These are phyloP conservation scores for Prinia subflava DNA, from an alignment of 2,113 vertebrate genomes.

Conservation along the genomic window DNA sequence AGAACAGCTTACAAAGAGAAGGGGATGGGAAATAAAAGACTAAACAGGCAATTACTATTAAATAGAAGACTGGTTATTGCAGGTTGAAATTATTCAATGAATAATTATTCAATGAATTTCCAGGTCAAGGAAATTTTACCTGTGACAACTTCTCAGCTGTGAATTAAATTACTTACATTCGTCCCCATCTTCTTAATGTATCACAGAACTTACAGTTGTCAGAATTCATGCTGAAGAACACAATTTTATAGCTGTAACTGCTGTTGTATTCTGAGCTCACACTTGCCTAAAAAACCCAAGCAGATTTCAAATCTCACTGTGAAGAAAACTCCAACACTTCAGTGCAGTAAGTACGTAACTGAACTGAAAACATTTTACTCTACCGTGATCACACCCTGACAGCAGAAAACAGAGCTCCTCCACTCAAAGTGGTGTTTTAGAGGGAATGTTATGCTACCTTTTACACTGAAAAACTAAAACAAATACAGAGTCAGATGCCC, in stretches of 20 bases:
- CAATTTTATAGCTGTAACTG: not conserved
- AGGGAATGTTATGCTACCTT: not conserved
- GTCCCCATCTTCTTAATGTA: not conserved
- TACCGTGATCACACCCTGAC: not conserved
- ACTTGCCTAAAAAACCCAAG: not conserved
- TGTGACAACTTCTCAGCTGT: not conserved
- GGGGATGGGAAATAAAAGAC: not conserved
- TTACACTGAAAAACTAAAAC: not conserved
- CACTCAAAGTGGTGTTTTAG: not conserved
- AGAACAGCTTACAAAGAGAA: not conserved
- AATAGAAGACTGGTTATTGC: not conserved
- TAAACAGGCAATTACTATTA: not conserved
- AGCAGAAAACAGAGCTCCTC: not conserved
- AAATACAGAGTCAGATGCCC: not conserved
- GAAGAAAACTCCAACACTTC: not conserved
- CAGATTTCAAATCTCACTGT: not conserved
- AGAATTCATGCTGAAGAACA: not conserved
- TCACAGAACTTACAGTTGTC: not conserved
- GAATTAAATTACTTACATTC: not conserved
- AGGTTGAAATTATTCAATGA: not conserved
- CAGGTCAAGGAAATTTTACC: not conserved
- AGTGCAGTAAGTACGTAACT: accelerated
- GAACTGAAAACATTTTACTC: not conserved
- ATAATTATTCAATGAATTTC: not conserved
- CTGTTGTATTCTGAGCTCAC: not conserved